phyloP scores from a whole-genome alignment of 2,113 vertebrate genomes.

The Mobula hypostoma region DNA sequence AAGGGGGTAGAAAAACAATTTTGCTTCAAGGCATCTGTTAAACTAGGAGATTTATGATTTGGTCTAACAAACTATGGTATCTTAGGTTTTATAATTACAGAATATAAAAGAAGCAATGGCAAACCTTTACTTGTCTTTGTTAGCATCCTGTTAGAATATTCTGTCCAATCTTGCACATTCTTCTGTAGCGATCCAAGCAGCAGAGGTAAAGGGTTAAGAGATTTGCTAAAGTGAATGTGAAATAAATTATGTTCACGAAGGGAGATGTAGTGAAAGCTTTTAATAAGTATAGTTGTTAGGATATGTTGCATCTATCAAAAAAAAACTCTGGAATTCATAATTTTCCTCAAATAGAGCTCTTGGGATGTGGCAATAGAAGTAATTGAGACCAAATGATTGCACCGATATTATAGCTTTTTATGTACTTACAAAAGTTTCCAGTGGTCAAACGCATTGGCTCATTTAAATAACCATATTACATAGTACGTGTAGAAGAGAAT shows the following conservation, averaged over 20 bases:
- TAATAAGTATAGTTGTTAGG: background rate
- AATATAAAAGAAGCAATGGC: background rate
- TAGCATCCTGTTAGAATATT: background rate
- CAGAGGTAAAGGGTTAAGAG: background rate
- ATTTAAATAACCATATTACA: background rate
- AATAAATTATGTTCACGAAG: too few species aligned
- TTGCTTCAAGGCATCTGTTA: background rate
- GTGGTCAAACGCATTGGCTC: background rate
- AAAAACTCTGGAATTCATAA: too few species aligned
- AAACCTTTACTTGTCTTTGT: background rate
- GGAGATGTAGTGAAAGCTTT: background rate
- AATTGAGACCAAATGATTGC: background rate
- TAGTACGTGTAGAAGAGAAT: background rate
- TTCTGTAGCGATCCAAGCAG: background rate
- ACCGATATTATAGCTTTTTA: background rate
- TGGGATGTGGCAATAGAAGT: background rate
- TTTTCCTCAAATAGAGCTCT: too few species aligned
- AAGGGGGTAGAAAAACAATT: too few species aligned
- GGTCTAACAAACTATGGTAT: background rate
- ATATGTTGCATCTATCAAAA: too few species aligned
- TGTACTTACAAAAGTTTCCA: background rate
- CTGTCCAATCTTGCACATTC: background rate
- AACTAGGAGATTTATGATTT: background rate
- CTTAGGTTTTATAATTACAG: background rate
- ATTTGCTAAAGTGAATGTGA: too few species aligned